Conservation (phyloP, 1,140 invertebrate species). For the Chrysomallon squamiferum region DNA sequence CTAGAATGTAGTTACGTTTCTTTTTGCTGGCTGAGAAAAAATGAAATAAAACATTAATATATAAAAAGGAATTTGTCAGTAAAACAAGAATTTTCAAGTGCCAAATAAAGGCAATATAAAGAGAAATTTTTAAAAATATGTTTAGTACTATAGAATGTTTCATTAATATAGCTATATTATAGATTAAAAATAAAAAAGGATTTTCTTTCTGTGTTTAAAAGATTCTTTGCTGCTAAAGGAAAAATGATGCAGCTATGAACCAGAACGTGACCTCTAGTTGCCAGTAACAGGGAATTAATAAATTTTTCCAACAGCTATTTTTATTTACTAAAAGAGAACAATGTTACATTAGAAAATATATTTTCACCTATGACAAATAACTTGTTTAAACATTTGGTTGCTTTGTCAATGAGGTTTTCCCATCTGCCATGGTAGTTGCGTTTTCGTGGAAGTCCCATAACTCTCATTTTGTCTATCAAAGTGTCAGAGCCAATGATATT, state of each 20-base stretch:
- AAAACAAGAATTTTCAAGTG: background rate
- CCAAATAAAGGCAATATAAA: background rate
- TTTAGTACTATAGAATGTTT: too few relatives aligned
- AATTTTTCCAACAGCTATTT: too few relatives aligned
- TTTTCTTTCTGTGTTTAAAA: too few relatives aligned
- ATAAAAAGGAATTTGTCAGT: background rate
- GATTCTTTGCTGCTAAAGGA: too few relatives aligned
- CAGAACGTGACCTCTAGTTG: too few relatives aligned
- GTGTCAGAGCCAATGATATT: constrained; percentile 86
- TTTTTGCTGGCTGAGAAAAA: constrained; percentile 69
- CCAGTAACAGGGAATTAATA: too few relatives aligned
- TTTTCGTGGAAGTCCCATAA: constrained; percentile 76
- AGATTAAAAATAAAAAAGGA: too few relatives aligned
- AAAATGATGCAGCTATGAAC: too few relatives aligned
- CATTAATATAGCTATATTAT: too few relatives aligned
- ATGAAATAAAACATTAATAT: constrained; percentile 1
- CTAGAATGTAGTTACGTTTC: constrained; percentile 90
- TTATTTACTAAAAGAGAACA: too few relatives aligned
- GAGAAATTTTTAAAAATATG: too few relatives aligned
- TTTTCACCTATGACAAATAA: constrained; percentile 75
- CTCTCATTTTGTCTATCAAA: constrained; percentile 89
- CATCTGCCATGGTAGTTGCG: constrained; percentile 77
- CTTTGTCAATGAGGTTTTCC: constrained; percentile 85
- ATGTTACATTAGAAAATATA: background rate
- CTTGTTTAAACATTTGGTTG: constrained; percentile 83